Conservation (phyloP, 2,113 vertebrate species). For the Tamias sibiricus region DNA sequence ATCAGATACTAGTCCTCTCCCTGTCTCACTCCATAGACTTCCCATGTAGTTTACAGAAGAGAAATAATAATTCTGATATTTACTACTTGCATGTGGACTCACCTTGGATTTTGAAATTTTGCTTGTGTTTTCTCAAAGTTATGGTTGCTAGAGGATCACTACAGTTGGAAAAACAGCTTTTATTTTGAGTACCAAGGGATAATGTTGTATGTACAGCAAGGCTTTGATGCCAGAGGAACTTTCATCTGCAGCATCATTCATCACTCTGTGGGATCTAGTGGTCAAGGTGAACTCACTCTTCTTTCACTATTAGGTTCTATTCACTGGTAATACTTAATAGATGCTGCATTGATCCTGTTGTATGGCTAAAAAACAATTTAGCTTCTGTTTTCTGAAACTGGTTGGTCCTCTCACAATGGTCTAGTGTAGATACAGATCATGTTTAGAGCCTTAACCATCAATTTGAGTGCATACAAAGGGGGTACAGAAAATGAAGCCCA, state of each 20-base stretch:
- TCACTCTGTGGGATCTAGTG: neutral
- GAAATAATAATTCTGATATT: neutral
- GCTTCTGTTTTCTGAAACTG: conserved; percentile 30
- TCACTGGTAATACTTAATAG: neutral
- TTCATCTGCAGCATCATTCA: neutral
- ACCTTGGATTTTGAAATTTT: conserved; percentile 53
- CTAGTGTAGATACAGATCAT: neutral
- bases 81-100: neutral
- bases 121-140: conserved; percentile 6
- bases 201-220: neutral
- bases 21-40: neutral
- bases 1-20: neutral
- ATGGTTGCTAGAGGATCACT: neutral
- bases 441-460: neutral
- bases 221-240: neutral
- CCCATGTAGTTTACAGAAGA: neutral
- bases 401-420: conserved; percentile 10
- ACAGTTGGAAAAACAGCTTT: conserved; percentile 6
- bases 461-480: neutral
- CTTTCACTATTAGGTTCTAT: neutral
- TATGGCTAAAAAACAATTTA: neutral
- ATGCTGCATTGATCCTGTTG: neutral
- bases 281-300: neutral
- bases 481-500: neutral
- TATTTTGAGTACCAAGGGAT: neutral